Base-by-base conservation (phyloP, 2,797 vertebrate genomes). In the Micrastur ruficollis region DNA sequence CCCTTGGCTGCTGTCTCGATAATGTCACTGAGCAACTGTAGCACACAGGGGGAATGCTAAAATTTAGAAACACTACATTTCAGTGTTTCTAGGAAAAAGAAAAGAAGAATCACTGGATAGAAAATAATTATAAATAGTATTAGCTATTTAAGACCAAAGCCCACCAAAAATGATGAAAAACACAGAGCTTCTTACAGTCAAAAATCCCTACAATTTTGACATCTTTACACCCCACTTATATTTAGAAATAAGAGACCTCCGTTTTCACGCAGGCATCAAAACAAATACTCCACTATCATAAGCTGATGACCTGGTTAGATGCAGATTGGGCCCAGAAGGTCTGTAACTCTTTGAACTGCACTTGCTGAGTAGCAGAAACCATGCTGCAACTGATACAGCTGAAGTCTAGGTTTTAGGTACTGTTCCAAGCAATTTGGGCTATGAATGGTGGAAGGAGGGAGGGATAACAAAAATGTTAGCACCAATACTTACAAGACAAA, bases 51-150 rank as follows among this genome's bases (percentile, higher is more conserved):
- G 26, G 14, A 62, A 93, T 31, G 50, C 15, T 61, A 86, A 90
- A 94, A 84, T 80, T 81, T 75, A 96, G 92, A 93, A 86, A 90
- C 21, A 67, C 25, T 73, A 40, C 31, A 87, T 70, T 90, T 85
- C 52, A 70, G 59, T 86, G 42, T 76, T 96, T 94, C 90, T 86
- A 87, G 78, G 95, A 95, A 96, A 95, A 19, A 59, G 8, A 63
- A 90, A 81, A 89, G 27, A 66, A 40, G 21, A 50, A 59, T 66
- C 12, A 49, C 47, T 70, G 16, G 5, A 6, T 67, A 47, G 26
- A 94, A 80, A 73, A 22, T 55, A 40, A 79, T 59, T 44, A 6
- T 72, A 91, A 88, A 8, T 19, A 53, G 11, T 25, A 46, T 63
- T 74, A 66, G 11, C 11, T 67, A 82, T 34, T 42, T 75, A 90